Percentiles rank a stretch among this genome's conserved stretches.
phyloP scores from a whole-genome alignment of 1,140 invertebrate species.

The Neodiprion fabricii region DNA sequence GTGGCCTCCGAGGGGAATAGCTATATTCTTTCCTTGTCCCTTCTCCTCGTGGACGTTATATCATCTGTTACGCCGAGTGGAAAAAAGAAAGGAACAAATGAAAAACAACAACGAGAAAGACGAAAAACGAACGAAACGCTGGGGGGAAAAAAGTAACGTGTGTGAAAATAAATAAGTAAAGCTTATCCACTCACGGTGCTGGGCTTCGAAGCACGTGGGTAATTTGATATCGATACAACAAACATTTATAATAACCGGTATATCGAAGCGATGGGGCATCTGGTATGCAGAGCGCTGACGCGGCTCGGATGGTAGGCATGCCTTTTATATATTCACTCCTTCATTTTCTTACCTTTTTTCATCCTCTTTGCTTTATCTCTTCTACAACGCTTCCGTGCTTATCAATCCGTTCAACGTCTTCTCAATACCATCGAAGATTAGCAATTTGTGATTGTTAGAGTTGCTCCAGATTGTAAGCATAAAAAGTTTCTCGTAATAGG shows the following conservation, averaged over 20 bases:
- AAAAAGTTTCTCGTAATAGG: no score
- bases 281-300: neutral
- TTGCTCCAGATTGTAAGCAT: no score
- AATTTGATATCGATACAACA: conserved; percentile 5
- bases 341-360: neutral
- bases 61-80: neutral
- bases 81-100: neutral
- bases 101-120: no score
- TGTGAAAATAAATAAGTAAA: neutral
- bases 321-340: neutral
- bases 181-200: neutral
- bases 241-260: conserved; percentile 3
- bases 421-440: neutral
- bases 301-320: neutral
- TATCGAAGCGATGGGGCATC: neutral
- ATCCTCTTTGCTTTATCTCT: neutral
- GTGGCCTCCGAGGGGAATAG: neutral
- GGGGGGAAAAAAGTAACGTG: no score
- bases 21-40: neutral
- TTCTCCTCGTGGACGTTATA: neutral
- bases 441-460: no score
- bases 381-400: neutral
- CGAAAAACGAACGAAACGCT: no score
- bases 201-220: neutral
- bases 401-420: neutral